Conservation (phyloP, 37 sponge, comb jelly and placozoan genomes). For the Haliclona indistincta region DNA sequence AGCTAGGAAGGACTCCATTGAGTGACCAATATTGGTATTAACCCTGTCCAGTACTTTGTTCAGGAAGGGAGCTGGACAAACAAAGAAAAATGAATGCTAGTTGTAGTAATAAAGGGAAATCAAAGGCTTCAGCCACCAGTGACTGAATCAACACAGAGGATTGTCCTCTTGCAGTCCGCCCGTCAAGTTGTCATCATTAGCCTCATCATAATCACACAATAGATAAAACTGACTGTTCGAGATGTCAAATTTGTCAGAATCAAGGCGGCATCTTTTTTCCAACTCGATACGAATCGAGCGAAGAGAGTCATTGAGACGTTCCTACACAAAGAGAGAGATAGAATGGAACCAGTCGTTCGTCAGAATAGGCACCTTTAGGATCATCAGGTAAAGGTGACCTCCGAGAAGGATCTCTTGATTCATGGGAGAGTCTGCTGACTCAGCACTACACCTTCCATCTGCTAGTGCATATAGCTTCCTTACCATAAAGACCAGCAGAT, state of each 20-base stretch:
- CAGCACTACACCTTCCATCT: slow-evolving; percentile 64
- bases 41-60: not conserved
- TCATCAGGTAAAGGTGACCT: slow-evolving; percentile 90
- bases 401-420: slow-evolving; percentile 96
- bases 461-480: slow-evolving; percentile 88
- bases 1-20: slow-evolving; percentile 86
- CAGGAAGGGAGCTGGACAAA: slow-evolving; percentile 23
- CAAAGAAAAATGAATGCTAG: not conserved
- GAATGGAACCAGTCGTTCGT: no score
- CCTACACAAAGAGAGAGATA: slow-evolving; percentile 28
- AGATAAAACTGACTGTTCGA: slow-evolving; percentile 23
- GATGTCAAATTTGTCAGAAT: slow-evolving; percentile 44
- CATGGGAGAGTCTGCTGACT: slow-evolving; percentile 93
- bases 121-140: slow-evolving; percentile 7
- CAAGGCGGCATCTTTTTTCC: slow-evolving; percentile 28
- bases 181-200: no score
- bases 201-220: not conserved
- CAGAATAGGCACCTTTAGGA: slow-evolving; percentile 47
- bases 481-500: slow-evolving; percentile 79
- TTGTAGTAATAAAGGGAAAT: not conserved
- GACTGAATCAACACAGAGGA: no score
- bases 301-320: slow-evolving; percentile 49
- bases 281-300: slow-evolving; percentile 41
- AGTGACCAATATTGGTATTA: slow-evolving; percentile 65
- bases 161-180: no score